phyloP scores from a whole-genome alignment of 2,797 vertebrate genomes.

The Acrossocheilus wenchowensis region DNA sequence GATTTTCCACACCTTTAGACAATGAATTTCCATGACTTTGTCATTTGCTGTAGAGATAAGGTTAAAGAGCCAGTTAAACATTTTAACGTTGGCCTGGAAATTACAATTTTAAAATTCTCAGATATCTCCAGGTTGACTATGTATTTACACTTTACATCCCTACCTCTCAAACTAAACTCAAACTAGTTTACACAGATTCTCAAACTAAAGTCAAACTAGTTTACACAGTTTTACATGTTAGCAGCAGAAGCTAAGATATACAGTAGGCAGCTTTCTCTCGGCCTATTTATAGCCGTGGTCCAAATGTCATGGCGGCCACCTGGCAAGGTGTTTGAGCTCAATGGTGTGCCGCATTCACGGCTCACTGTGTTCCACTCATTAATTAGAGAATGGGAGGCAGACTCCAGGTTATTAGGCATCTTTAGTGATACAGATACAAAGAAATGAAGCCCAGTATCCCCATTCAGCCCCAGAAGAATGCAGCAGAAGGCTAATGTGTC shows the following conservation, averaged over 20 bases:
- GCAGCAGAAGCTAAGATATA: constrained; percentile 6
- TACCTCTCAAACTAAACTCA: not conserved
- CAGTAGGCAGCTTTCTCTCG: constrained; percentile 35
- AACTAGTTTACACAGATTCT: not conserved
- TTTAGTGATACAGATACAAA: constrained; percentile 35
- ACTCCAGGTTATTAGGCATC: constrained; percentile 36
- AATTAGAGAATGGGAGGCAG: constrained; percentile 46
- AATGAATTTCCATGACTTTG: not conserved
- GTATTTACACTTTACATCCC: not conserved
- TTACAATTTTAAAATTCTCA: not conserved
- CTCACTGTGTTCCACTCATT: constrained; percentile 49
- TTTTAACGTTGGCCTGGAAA: not conserved
- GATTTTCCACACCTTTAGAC: not conserved
- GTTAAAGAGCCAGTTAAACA: not conserved
- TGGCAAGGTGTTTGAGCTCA: constrained; percentile 49
- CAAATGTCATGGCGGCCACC: constrained; percentile 40
- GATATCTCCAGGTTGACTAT: constrained; percentile 14
- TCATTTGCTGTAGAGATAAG: not conserved
- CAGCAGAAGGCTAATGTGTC: constrained; percentile 8
- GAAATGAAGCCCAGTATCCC: constrained; percentile 20
- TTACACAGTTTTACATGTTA: not conserved
- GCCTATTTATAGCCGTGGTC: constrained; percentile 49
- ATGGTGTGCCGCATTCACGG: constrained; percentile 31
- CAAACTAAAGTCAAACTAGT: not conserved
- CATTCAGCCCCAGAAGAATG: constrained; percentile 32